Evolutionary conservation across 1,140 invertebrate genomes (phyloP), one percentile per base, ranked within the genome.

Genomic region (Thaumatotibia leucotreta): DNA sequence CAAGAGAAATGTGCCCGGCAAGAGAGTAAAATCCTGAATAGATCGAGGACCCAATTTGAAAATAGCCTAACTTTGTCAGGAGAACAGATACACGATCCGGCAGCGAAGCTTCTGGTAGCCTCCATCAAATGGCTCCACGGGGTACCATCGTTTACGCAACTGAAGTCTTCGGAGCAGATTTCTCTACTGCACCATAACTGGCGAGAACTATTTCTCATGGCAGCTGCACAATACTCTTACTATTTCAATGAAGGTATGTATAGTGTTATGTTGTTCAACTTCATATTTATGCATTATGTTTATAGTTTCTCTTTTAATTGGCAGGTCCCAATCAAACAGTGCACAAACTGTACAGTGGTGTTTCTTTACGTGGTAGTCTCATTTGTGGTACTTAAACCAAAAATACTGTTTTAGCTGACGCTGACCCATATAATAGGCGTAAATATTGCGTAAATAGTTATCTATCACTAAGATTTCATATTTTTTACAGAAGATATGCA

Each of bases 131-230:
- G 96, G 95, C 94, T 96, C 0, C 92, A 94, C 70, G 94, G 93
- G 62, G 95, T 97, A 49, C 94, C 95, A 0, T 94, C 95, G 0
- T 97, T 96, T 79, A 77, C 94, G 31, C 94, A 96, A 83, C 83
- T 97, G n/a, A 93, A 94, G 0, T 92, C 92, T 31, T 87, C 92
- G 52, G 96, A 97, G 70, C 95, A 97, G 79, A 93, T 93, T 0
- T 91, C 93, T 45, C 90, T 98, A 9, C 86, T 97, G 33, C 94
- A 96, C 68, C 94, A 95, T 73, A 94, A 95, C 20, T 98, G 97
- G 97, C 94, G 93, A 68, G 96, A 97, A 75, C 84, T 98, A n/a
- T 97, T 97, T 79, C 92, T 97, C 0, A 81, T 97, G 3, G 96
- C 94, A 20, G 94, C 96, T 2, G 95, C 96, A 0, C 96, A 97